phyloP scores from a whole-genome alignment of 2,113 vertebrate species.

The Spea bombifrons region DNA sequence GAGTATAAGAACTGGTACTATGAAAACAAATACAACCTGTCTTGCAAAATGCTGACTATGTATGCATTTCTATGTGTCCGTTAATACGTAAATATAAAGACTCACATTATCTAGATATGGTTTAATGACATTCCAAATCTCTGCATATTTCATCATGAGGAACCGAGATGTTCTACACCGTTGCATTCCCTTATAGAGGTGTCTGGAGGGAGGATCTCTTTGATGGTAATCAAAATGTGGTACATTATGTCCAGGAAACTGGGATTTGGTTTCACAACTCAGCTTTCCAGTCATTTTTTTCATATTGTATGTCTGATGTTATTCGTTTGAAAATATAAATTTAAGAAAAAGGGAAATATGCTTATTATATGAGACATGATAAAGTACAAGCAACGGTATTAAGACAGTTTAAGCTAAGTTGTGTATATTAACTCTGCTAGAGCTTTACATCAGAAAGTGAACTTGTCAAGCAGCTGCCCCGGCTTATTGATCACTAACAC shows the following conservation, averaged over 20 bases:
- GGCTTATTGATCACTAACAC: no score
- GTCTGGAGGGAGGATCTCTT: background rate
- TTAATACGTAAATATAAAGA: background rate
- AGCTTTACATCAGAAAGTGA: no score
- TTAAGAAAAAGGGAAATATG: no score
- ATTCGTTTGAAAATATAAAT: no score
- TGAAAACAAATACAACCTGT: conserved; percentile 38
- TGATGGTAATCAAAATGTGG: background rate
- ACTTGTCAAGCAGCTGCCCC: no score
- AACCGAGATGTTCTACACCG: background rate
- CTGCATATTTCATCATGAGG: background rate
- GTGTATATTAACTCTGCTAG: no score
- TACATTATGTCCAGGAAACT: background rate
- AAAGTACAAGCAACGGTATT: no score
- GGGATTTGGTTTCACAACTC: no score
- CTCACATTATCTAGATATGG: background rate
- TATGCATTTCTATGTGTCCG: conserved; percentile 7
- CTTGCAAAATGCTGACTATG: background rate
- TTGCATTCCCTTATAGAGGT: background rate
- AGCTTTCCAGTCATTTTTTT: no score
- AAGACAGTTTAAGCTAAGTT: no score
- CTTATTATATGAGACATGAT: no score
- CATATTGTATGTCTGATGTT: no score
- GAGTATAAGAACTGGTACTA: conserved; percentile 8
- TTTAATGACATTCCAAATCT: background rate